A percentile compares a stretch with the other conserved stretches of the same genome.
Evolutionary conservation across 2,888 invertebrate genomes (phyloP).

Genomic region (Trypoxylon attenuatum): DNA sequence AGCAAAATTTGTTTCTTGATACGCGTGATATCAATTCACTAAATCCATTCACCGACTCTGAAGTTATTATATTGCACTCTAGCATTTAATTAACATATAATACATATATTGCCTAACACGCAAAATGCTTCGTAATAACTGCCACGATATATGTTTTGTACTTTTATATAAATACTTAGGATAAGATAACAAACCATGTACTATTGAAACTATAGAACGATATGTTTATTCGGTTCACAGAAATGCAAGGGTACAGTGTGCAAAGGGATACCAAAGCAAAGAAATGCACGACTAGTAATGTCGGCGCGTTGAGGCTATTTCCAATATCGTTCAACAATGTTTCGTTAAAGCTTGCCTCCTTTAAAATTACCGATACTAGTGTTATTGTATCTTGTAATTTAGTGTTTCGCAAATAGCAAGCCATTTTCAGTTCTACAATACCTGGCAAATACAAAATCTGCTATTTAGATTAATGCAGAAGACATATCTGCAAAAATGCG

Average conservation of each 20-base stretch:
- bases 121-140: conserved; percentile 54
- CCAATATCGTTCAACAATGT: conserved; percentile 26
- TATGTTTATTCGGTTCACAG: conserved; percentile 69
- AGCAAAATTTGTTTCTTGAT: not conserved
- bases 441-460: not conserved
- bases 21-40: not conserved
- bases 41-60: conserved; percentile 30
- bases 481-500: not conserved
- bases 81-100: conserved; percentile 41
- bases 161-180: conserved; percentile 61
- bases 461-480: not conserved
- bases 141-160: conserved; percentile 61
- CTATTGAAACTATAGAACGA: conserved; percentile 41
- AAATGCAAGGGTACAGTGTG: conserved; percentile 71
- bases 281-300: conserved; percentile 69
- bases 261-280: conserved; percentile 74
- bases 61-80: conserved; percentile 39
- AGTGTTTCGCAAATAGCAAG: conserved; percentile 19
- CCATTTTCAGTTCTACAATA: too few species aligned
- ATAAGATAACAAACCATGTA: conserved; percentile 24
- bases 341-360: conserved; percentile 24
- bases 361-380: conserved; percentile 23
- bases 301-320: conserved; percentile 69
- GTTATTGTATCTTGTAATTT: conserved; percentile 1
- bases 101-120: conserved; percentile 41